Base-by-base conservation (phyloP, 1,140 invertebrate genomes). In the Dolichoris vasculosae region DNA sequence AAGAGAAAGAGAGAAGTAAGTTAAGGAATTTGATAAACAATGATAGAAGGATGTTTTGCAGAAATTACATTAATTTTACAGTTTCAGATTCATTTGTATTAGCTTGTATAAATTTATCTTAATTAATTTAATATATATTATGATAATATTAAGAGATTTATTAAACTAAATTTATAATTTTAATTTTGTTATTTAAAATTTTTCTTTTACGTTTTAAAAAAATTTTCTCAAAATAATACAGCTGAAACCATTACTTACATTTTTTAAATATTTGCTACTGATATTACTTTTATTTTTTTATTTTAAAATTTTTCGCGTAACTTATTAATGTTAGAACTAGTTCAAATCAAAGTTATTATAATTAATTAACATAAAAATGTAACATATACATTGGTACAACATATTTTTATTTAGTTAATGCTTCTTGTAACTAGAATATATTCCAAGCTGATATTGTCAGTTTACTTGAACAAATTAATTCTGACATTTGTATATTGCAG, bases 381-480 rank as follows among this genome's bases (percentile, higher is more conserved):
- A 17, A 15, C 4, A 64, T 73, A 40, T 7, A 71, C 2, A 73
- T 73, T 13, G 1, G 43, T n/a, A 13, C 1, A 73, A 43, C 23
- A 8, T 43, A 73, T 73, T 43, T 43, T n/a, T 43, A 73, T 43
- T 43, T 6, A 43, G 26, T 43, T 73, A 73, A 43, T 43, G 11
- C 9, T 26, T 9, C 43, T 6, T 43, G 3, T n/a, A 73, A 73
- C 69, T n/a, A 43, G 4, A 73, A n/a, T 20, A 40, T 40, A 71
- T 71, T 43, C 23, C 26, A 43, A 23, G 23, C 38, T 43, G 38
- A 73, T 43, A 43, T 6, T 73, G 69, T 73, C 38, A 73, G 32
- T 73, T 73, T 26, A n/a, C 23, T 73, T n/a, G 38, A 73, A 40
- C 38, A 73, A n/a, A 6, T 73, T 73, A 43, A 73, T 73, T 73